phyloP scores from a whole-genome alignment of 2,888 invertebrate genomes.

The Synanthedon myopaeformis region DNA sequence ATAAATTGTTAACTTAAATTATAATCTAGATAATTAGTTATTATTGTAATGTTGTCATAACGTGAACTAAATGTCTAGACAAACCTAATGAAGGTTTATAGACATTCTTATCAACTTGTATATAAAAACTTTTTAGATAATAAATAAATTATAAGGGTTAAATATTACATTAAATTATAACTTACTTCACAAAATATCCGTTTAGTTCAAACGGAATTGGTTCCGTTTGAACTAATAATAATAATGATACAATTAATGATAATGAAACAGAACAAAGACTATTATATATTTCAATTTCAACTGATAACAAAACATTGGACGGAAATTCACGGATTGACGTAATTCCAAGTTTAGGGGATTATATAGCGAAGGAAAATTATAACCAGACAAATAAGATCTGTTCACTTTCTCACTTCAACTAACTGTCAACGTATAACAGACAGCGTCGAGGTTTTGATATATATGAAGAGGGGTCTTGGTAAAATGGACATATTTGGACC shows the following conservation, averaged over 20 bases:
- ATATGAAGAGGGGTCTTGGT: constrained; percentile 14
- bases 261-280: constrained; percentile 4
- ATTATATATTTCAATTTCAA: constrained; percentile 2
- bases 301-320: constrained; percentile 1
- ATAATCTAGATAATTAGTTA: too few relatives aligned
- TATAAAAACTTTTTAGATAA: not conserved
- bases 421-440: not conserved
- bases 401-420: not conserved
- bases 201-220: not conserved
- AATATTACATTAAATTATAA: not conserved
- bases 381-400: not conserved
- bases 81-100: too few relatives aligned
- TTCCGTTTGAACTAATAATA: too few relatives aligned
- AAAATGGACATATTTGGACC: constrained; percentile 22
- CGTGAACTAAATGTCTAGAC: too few relatives aligned
- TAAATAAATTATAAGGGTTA: not conserved
- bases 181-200: too few relatives aligned
- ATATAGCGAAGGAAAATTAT: not conserved
- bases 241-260: constrained; percentile 1
- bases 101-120: too few relatives aligned
- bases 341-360: constrained; percentile 1
- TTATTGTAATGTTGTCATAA: too few relatives aligned
- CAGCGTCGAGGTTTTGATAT: not conserved
- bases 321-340: constrained; percentile 3
- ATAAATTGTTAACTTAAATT: too few relatives aligned